Evolutionary conservation across 2,888 invertebrate species (phyloP).

Genomic region (Gymnoscelis rufifasciata): DNA sequence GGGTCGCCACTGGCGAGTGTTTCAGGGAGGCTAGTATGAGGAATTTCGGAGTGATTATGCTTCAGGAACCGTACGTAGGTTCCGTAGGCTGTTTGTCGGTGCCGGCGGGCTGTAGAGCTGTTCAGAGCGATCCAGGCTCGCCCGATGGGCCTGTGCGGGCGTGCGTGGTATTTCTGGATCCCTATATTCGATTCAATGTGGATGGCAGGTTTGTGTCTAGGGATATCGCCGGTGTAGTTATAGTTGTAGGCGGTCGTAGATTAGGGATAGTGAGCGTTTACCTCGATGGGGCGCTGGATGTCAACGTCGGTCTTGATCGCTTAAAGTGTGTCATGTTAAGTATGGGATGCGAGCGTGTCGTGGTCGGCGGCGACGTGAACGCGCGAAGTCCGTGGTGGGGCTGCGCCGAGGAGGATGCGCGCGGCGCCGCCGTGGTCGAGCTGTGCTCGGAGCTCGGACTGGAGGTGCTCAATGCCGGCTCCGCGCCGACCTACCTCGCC

Average conservation of each 20-base stretch:
- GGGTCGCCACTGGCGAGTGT: not conserved
- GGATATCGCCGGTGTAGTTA: not conserved
- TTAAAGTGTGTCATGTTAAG: not conserved
- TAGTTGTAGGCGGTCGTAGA: not conserved
- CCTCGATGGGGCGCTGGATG: not conserved
- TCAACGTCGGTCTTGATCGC: not conserved
- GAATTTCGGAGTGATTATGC: not conserved
- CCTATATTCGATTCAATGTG: not conserved
- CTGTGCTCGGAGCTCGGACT: not conserved
- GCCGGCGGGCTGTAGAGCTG: not conserved
- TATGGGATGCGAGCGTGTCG: not conserved
- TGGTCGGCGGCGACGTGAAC: constrained; percentile 1
- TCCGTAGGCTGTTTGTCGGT: not conserved
- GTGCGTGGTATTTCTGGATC: not conserved
- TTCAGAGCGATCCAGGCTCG: not conserved
- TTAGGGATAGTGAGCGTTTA: not conserved
- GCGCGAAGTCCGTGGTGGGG: constrained; percentile 9
- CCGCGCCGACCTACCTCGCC: not conserved
- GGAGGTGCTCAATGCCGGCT: not conserved
- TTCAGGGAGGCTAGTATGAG: not conserved
- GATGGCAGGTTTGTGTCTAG: not conserved
- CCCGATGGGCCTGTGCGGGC: not conserved
- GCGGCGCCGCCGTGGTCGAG: not conserved
- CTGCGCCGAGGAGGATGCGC: not conserved
- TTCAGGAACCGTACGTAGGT: not conserved